These are phyloP conservation scores for Leucophenga montana DNA, from an alignment of 2,888 invertebrate species.

Conservation along the genomic window DNA sequence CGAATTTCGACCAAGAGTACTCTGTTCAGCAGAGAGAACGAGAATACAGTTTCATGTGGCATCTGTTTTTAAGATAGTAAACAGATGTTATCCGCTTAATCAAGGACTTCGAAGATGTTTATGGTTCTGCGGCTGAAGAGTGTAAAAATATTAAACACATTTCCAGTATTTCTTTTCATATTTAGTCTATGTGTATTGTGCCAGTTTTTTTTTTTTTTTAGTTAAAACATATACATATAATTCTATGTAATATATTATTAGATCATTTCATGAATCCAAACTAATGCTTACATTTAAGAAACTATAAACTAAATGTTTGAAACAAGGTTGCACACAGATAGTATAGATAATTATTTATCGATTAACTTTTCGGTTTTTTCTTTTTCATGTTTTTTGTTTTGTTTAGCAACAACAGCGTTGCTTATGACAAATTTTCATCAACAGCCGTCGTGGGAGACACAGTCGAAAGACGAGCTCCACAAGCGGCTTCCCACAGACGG, in stretches of 20 bases:
- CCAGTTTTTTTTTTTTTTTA: too few relatives aligned
- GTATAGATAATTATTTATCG: slow-evolving; percentile 6
- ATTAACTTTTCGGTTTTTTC: background rate
- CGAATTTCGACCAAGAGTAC: too few relatives aligned
- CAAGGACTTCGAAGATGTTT: too few relatives aligned
- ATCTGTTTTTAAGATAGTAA: too few relatives aligned
- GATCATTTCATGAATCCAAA: slow-evolving; percentile 49
- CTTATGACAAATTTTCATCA: slow-evolving; percentile 50
- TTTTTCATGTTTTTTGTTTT: background rate
- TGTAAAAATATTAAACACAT: too few relatives aligned
- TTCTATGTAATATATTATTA: slow-evolving; percentile 36
- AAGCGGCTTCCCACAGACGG: slow-evolving; percentile 70
- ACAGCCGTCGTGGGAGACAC: slow-evolving; percentile 64
- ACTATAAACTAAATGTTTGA: slow-evolving; percentile 47
- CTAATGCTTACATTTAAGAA: slow-evolving; percentile 36
- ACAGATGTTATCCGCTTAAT: too few relatives aligned
- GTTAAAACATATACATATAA: too few relatives aligned
- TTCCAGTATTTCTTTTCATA: too few relatives aligned
- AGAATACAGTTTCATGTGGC: too few relatives aligned
- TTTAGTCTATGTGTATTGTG: too few relatives aligned
- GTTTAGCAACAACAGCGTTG: background rate
- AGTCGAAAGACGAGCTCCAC: slow-evolving; percentile 66
- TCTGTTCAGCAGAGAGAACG: too few relatives aligned
- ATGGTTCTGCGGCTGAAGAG: too few relatives aligned
- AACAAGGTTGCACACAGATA: slow-evolving; percentile 54